Evolutionary conservation across 2,888 invertebrate species (phyloP).

Genomic region (Trachelus troglodyta): DNA sequence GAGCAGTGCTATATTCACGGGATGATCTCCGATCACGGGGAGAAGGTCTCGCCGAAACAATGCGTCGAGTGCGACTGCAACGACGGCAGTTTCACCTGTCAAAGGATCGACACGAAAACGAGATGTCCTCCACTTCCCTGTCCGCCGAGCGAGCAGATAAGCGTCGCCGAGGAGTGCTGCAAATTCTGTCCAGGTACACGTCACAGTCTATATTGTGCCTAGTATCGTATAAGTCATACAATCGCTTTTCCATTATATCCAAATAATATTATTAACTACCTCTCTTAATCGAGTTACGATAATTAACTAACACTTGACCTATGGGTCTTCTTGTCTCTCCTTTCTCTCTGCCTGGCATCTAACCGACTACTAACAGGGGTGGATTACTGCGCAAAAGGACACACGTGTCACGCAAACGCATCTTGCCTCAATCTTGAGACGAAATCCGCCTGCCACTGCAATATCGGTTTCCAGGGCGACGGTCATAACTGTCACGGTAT

Average conservation of each 20-base stretch:
- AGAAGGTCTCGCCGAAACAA: constrained; percentile 77
- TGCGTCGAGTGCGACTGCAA: constrained; percentile 87
- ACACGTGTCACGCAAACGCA: constrained; percentile 90
- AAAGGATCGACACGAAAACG: constrained; percentile 77
- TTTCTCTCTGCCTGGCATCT: constrained; percentile 12
- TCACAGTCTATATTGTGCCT: not conserved
- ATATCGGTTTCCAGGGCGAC: constrained; percentile 89
- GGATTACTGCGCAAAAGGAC: constrained; percentile 90
- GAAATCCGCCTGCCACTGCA: constrained; percentile 91
- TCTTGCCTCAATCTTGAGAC: constrained; percentile 92
- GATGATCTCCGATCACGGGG: constrained; percentile 84
- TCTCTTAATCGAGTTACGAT: not conserved
- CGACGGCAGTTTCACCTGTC: constrained; percentile 85
- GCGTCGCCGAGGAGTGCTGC: constrained; percentile 88
- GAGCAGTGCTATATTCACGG: constrained; percentile 79
- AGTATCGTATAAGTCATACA: not conserved
- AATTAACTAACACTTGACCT: constrained; percentile 23
- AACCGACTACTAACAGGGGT: constrained; percentile 71
- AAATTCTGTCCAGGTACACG: constrained; percentile 85
- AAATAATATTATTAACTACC: not conserved
- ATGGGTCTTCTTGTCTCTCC: constrained; percentile 18
- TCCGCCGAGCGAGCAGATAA: constrained; percentile 81
- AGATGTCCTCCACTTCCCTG: constrained; percentile 84
- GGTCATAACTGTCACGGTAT: constrained; percentile 82
- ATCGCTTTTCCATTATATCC: not conserved